phyloP scores from a whole-genome alignment of 2,113 vertebrate genomes.

The Emydura subglobosa region DNA sequence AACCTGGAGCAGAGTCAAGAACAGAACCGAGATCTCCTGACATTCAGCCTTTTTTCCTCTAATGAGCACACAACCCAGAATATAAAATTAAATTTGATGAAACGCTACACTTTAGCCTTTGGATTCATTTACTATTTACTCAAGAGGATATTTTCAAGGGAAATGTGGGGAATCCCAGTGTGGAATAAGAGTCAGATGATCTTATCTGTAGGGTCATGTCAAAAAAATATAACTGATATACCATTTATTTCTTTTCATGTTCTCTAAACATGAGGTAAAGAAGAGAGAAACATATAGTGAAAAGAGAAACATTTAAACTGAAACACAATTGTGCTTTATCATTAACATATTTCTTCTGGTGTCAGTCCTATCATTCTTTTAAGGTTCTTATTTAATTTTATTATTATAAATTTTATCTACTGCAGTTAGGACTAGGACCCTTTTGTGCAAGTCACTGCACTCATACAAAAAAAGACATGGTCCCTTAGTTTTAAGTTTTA shows the following conservation, averaged over 20 bases:
- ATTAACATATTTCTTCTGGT: neutral
- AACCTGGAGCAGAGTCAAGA: neutral
- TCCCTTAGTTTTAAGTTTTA: neutral
- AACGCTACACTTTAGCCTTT: neutral
- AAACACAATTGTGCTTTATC: neutral
- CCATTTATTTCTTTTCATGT: neutral
- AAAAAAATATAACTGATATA: neutral
- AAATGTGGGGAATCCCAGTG: neutral
- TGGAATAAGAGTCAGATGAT: neutral
- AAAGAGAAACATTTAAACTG: neutral
- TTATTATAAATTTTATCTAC: neutral
- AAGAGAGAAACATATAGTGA: neutral
- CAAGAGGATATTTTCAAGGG: neutral
- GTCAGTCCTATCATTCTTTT: neutral
- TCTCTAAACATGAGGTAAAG: neutral
- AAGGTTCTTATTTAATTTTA: neutral
- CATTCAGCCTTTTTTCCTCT: neutral
- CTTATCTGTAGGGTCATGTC: too few relatives aligned
- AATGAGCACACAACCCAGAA: neutral
- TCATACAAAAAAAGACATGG: neutral
- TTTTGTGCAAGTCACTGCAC: neutral
- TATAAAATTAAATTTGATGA: neutral
- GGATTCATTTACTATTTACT: neutral
- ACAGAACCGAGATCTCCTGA: neutral
- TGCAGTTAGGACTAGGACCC: neutral